Base-by-base conservation (phyloP, 1,140 invertebrate species). In the Pseudomyrmex dendroicus region DNA sequence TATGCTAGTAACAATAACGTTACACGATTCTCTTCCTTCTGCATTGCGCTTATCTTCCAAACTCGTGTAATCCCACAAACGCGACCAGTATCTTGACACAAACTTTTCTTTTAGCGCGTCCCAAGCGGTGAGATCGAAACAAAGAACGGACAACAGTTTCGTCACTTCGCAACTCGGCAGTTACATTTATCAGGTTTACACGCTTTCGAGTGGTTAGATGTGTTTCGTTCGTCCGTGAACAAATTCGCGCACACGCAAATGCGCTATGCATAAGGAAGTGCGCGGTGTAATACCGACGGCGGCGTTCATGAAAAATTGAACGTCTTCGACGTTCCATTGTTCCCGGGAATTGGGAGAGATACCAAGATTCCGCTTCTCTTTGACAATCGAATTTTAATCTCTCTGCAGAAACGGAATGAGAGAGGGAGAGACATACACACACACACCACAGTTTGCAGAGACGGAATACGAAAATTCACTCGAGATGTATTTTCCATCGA, bases 231-330 rank as follows among this genome's bases (percentile, higher is more conserved):
- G n/a, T 2, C 15, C 54, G 35, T 54, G 63, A 56, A 13, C 52
- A 20, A 68, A 80, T 80, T 46, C 12, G 12, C n/a, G 44, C 48
- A n/a, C 13, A 20, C 46, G 52, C 17, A n/a, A 50, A 59, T 82
- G 67, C 74, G 56, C 68, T 73, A 86, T 82, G 80, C 77, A 70
- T 86, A 86, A 74, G 85, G 48, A 70, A 67, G 17, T 52, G 35
- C 61, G 35, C 61, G 22, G 64, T 72, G 54, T 86, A 86, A 86
- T 87, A 84, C 56, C 72, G 80, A 84, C 78, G 77, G 66, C 56
- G 57, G 62, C 82, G 59, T 61, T 48, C 35, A 89, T 90, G 85
- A 90, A 90, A 90, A 86, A 90, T 90, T 90, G 83, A 90, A 87
- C 78, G 76, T 84, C 82, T 87, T 89, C 76, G 84, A 25, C 73